phyloP scores from a whole-genome alignment of 2,113 vertebrate species.

The Gobius niger region DNA sequence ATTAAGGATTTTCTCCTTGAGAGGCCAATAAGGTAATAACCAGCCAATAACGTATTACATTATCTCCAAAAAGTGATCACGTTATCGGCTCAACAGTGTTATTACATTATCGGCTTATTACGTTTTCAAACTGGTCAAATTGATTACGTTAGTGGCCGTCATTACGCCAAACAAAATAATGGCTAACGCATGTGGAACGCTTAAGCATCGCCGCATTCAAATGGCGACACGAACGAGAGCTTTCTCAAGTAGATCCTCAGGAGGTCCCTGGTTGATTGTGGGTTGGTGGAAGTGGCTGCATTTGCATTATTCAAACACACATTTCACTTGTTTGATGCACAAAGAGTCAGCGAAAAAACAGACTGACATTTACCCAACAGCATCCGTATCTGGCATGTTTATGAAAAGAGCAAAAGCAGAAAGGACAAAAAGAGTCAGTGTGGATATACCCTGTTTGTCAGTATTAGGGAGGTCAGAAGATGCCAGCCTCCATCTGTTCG shows the following conservation, averaged over 20 bases:
- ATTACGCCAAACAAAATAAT: too few relatives aligned
- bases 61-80: too few relatives aligned
- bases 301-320: neutral
- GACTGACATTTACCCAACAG: slow-evolving; percentile 28
- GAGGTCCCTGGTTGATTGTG: slow-evolving; percentile 34
- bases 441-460: slow-evolving; percentile 77
- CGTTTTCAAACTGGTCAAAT: too few relatives aligned
- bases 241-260: slow-evolving; percentile 39
- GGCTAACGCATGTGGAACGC: slow-evolving; percentile 28
- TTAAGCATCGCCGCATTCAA: slow-evolving; percentile 22
- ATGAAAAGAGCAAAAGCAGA: slow-evolving; percentile 44
- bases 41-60: too few relatives aligned
- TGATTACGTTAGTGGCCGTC: too few relatives aligned
- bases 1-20: too few relatives aligned
- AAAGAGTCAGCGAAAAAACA: slow-evolving; percentile 25
- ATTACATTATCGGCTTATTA: too few relatives aligned
- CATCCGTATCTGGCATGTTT: slow-evolving; percentile 37
- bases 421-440: slow-evolving; percentile 35
- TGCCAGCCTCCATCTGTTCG: slow-evolving; percentile 22
- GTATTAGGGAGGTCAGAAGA: slow-evolving; percentile 54
- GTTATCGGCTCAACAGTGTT: too few relatives aligned
- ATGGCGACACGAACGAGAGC: slow-evolving; percentile 44
- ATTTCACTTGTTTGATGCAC: slow-evolving; percentile 4
- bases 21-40: too few relatives aligned
- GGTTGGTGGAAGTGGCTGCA: slow-evolving; percentile 22